Evolutionary conservation across 2,113 vertebrate species (phyloP), one percentile per base, ranked within the genome.

Genomic region (Mirza zaza): DNA sequence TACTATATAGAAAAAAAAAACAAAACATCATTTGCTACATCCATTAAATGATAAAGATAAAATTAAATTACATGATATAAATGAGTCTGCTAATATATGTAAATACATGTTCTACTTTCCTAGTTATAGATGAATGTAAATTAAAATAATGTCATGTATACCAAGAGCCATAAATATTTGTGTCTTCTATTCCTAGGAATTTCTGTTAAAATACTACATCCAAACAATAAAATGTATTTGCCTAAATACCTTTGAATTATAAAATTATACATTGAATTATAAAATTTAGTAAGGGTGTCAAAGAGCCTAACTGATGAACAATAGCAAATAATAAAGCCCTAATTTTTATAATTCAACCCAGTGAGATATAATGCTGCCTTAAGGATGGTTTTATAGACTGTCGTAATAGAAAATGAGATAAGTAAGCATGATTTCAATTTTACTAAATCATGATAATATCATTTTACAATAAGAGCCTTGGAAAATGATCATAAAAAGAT

Each of bases 61-160:
- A 84, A 57, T 90, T n/a, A 79, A 88, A 63, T 94, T 86, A 45
- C 5, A 90, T 18, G 85, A 79, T 75, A 9, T 87, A 85, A 94
- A 70, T 83, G 7, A 88, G 34, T 45, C 32, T 39, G 32, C 8
- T 73, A 29, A 67, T 27, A 25, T 42, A 82, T 77, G 52, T 50
- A 67, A 81, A 81, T 42, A 17, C 29, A 75, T 57, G 13, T 63
- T 42, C 55, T 39, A 63, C n/a, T 71, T 90, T 73, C 12, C 21
- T 52, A 45, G 42, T n/a, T 88, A 13, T 87, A 83, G 8, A 92
- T 57, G 29, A 65, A 65, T 50, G 48, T 77, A 81, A 95, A 42
- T 76, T 85, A 88, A 88, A 57, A 87, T 92, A 71, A 82, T 89
- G 4, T 48, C 48, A 80, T 14, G 3, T n/a, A 25, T 29, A 92